Percentiles rank a stretch among this genome's conserved stretches.
Conservation (phyloP, 2,888 invertebrate species). For the Dyspetes luteomarginatus region DNA sequence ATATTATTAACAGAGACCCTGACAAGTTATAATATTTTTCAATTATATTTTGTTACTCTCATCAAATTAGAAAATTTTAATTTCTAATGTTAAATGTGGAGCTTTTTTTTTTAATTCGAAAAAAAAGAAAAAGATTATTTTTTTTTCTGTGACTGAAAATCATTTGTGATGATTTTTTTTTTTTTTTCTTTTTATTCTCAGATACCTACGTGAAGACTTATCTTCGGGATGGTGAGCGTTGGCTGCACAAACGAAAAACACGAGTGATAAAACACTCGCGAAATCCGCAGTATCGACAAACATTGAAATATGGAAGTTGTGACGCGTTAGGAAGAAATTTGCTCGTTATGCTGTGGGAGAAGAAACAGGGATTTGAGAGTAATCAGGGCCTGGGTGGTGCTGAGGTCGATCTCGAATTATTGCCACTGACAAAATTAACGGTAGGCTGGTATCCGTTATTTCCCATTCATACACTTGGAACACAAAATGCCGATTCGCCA, state of each 20-base stretch:
- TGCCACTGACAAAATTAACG: slow-evolving; percentile 91
- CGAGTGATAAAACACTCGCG: slow-evolving; percentile 91
- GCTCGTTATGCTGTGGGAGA: slow-evolving; percentile 96
- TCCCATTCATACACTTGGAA: slow-evolving; percentile 92
- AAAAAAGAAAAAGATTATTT: neutral
- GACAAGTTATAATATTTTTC: no score
- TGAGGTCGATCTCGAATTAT: slow-evolving; percentile 92
- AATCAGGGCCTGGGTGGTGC: slow-evolving; percentile 92
- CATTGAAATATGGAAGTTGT: slow-evolving; percentile 90
- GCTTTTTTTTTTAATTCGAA: neutral
- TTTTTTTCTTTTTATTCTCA: slow-evolving; percentile 78
- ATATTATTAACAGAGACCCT: no score
- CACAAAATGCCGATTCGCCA: slow-evolving; percentile 86
- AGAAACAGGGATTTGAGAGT: slow-evolving; percentile 94
- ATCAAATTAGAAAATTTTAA: no score
- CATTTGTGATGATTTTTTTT: neutral
- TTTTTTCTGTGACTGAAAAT: neutral
- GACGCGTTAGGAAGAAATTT: slow-evolving; percentile 92
- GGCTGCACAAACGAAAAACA: slow-evolving; percentile 96
- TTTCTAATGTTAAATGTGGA: no score
- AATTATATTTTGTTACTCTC: no score
- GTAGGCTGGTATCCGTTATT: slow-evolving; percentile 97
- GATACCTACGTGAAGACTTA: slow-evolving; percentile 98
- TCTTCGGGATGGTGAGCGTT: slow-evolving; percentile 93
- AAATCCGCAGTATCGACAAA: slow-evolving; percentile 94